Evolutionary conservation across 2,797 vertebrate species (phyloP), one percentile per base, ranked within the genome.

Genomic region (Typhlichthys eigenmanni): DNA sequence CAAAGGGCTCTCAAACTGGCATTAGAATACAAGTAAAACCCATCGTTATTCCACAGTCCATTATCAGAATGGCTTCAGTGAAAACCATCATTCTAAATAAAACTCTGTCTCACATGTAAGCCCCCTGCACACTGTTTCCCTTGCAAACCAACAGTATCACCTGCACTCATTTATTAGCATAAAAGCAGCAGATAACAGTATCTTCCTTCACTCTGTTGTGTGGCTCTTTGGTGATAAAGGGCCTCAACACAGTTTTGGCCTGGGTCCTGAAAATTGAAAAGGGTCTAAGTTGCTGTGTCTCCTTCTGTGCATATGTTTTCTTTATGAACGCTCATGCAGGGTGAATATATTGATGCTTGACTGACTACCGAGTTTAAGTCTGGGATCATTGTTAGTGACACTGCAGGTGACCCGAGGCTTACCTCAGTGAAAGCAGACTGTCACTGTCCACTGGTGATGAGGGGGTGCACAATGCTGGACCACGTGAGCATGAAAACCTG

Each of bases 391-490:
- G 72, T 62, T 71, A 14, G 64, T 67, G 51, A 66, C 53, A 66
- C 34, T 6, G 64, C 24, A 68, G 65, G 56, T 70, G 79, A 64
- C 66, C 74, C 32, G 59, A 19, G 65, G 63, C 66, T 43, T 75
- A 61, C 69, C 60, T 59, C 55, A 5, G 9, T 57, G 62, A 68
- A 72, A 72, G 54, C 46, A 47, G 72, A 60, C 74, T 77, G 76
- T 79, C 78, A 74, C 63, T 77, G 69, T 65, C 78, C 74, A 81
- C 55, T 66, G 71, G 78, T 85, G 82, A 82, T 76, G 24, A 69
- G 53, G 79, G 64, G 68, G 60, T 78, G 75, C 48, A 75, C 85
- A 76, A 82, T 62, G 43, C 64, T 24, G 62, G 62, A 60, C 65
- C 66, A 54, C 16, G 55, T 71, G 66, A 87, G 82, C 75, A 5